Percentiles rank a stretch among this genome's conserved stretches.
Evolutionary conservation across 2,113 vertebrate genomes (phyloP).

Genomic region (Ciconia boyciana): DNA sequence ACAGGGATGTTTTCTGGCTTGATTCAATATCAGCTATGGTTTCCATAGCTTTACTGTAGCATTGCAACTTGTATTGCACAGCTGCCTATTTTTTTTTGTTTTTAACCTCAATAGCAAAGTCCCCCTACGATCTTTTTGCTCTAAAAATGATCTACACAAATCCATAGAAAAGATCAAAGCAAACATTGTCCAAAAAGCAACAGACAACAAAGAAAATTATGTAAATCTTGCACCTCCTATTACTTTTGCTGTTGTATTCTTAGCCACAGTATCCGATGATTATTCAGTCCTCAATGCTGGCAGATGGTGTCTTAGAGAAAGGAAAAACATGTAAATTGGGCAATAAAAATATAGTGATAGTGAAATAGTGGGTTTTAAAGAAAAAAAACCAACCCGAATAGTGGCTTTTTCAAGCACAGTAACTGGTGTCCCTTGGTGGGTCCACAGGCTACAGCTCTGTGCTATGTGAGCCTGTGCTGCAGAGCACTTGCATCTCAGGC

Average conservation of each 20-base stretch:
- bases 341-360: neutral
- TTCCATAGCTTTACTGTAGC: neutral
- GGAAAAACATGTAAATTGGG: neutral
- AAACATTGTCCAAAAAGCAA: neutral
- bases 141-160: neutral
- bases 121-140: neutral
- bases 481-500: neutral
- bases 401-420: neutral
- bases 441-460: rapidly evolving
- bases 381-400: neutral
- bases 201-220: neutral
- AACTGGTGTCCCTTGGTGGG: neutral
- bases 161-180: neutral
- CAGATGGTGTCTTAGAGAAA: neutral
- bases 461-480: neutral
- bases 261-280: neutral
- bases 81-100: neutral
- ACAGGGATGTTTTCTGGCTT: neutral
- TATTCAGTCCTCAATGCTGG: neutral
- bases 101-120: neutral
- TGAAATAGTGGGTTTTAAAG: neutral
- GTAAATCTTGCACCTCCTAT: neutral
- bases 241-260: neutral
- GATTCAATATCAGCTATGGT: neutral
- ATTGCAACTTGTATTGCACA: neutral